Evolutionary conservation across 2,888 invertebrate genomes (phyloP).

Genomic region (Deroplatys truncata): DNA sequence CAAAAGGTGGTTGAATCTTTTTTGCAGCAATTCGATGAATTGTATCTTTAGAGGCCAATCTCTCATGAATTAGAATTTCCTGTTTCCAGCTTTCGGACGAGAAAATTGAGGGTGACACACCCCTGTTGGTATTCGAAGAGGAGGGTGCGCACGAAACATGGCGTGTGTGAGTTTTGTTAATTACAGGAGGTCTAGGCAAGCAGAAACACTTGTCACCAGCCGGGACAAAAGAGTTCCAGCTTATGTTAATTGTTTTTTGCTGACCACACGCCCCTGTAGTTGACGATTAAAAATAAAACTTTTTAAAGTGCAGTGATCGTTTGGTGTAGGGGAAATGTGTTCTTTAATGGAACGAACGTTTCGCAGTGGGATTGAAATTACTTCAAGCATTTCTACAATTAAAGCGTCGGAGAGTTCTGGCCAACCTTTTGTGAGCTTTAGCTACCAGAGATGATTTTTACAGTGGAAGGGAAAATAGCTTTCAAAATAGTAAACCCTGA

Average conservation of each 20-base stretch:
- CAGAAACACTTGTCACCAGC: background rate
- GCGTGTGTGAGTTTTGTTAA: background rate
- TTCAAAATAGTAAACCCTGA: no score
- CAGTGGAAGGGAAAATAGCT: no score
- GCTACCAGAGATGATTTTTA: no score
- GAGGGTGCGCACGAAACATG: background rate
- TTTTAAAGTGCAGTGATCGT: background rate
- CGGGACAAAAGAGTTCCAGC: background rate
- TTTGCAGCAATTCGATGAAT: background rate
- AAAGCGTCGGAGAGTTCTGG: background rate
- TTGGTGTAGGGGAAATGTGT: background rate
- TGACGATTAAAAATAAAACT: background rate
- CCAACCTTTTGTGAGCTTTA: background rate
- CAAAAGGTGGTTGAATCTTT: no score
- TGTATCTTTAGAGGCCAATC: background rate
- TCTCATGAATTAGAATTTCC: background rate
- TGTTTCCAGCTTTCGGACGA: background rate
- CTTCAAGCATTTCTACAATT: background rate
- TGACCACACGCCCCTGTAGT: background rate
- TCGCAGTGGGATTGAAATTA: background rate
- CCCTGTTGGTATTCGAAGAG: background rate
- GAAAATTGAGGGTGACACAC: background rate
- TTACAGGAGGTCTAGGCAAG: background rate
- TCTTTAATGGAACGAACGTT: background rate
- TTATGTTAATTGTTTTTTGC: slow-evolving; percentile 1